Evolutionary conservation across 2,888 invertebrate species (phyloP), one percentile per base, ranked within the genome.

Genomic region (Muschampia plurimacula): DNA sequence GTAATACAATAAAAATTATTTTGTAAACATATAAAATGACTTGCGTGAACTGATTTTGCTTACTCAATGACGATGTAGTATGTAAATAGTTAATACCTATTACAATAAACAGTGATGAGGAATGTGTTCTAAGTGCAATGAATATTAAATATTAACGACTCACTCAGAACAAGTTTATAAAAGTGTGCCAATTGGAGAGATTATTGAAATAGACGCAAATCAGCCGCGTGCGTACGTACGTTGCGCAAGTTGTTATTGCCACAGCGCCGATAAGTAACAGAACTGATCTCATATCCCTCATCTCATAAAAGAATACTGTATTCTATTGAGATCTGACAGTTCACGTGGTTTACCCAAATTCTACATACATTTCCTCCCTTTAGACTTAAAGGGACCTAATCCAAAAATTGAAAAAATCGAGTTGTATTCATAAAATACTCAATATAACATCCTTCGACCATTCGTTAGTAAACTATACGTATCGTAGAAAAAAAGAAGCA

Each of bases 121-220:
- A 8, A 39, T 55, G 15, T 22, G 32, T 62, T 9, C 9, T 59
- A 67, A 59, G 41, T 57, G 13, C 41, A 67, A 67, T 59, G 67
- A 59, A 46, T 59, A 44, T 59, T 67, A 22, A 44, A 67, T 67
- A 59, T n/a, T 36, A 12, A 44, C n/a, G 9, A 15, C 57, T 28
- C 41, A 67, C 22, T 44, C 59, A 13, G 46, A 67, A 67, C 59
- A 12, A 59, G 67, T 67, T 67, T 32, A 67, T 44, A 44, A 59
- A 67, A 67, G 67, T 67, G 59, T 59, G 69, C 62, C 64, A 69
- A 57, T 68, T n/a, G 32, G 55, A 55, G 55, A 69, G 69, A 71
- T 65, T 71, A 71, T 71, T 65, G 59, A 39, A 46, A 59, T 49
- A 71, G 71, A 71, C 71, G 44, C 39, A 66, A 65, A 71, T 71